Evolutionary conservation across 1,140 invertebrate species (phyloP).

Genomic region (Drosophila burlai): DNA sequence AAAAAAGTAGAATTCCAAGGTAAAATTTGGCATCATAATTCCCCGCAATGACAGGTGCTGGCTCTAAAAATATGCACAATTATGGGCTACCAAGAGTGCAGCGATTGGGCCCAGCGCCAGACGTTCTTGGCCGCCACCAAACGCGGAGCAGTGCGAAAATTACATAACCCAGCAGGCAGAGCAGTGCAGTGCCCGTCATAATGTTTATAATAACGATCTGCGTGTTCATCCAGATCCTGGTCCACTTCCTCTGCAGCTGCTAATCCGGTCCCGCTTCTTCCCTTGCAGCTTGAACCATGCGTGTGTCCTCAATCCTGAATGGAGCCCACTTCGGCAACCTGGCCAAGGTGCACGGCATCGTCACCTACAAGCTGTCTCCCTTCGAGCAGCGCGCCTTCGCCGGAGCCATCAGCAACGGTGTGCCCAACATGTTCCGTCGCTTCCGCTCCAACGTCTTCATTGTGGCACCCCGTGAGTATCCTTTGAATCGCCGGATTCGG

Average conservation of each 20-base stretch:
- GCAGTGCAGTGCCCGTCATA: conserved; percentile 47
- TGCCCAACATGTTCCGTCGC: conserved; percentile 92
- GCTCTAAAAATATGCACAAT: conserved; percentile 77
- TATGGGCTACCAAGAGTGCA: conserved; percentile 68
- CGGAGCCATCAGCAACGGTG: conserved; percentile 90
- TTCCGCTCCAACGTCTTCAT: conserved; percentile 89
- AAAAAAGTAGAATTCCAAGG: conserved; percentile 66
- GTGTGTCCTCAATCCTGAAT: conserved; percentile 71
- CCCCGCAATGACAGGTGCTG: conserved; percentile 65
- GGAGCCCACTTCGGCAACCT: conserved; percentile 93
- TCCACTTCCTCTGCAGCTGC: conserved; percentile 64
- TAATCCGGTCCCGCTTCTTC: conserved; percentile 21
- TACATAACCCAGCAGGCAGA: conserved; percentile 70
- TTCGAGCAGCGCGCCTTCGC: conserved; percentile 95
- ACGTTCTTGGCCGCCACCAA: conserved; percentile 43
- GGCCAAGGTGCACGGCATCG: conserved; percentile 92
- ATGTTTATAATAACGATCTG: conserved; percentile 85
- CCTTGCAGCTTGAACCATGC: conserved; percentile 72
- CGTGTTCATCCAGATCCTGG: conserved; percentile 78
- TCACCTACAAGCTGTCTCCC: conserved; percentile 93
- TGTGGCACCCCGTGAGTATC: conserved; percentile 92
- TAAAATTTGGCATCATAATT: conserved; percentile 68
- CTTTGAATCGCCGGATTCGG: neutral
- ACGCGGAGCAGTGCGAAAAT: conserved; percentile 54
- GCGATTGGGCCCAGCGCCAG: conserved; percentile 35